These are phyloP conservation scores for Sphinx pinastri DNA, from an alignment of 2,888 invertebrate species.

Conservation along the genomic window DNA sequence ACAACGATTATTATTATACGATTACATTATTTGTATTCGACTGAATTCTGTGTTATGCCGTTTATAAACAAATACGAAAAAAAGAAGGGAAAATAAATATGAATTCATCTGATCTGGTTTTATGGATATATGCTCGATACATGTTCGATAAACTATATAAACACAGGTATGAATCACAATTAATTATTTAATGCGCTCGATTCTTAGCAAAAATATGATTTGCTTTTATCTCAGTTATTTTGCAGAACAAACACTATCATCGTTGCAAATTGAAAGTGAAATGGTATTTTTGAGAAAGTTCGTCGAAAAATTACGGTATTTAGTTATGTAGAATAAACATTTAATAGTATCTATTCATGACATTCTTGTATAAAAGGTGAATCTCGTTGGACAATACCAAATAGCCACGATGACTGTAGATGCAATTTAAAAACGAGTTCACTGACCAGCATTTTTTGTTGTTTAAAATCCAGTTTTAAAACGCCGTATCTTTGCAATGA, in stretches of 20 bases:
- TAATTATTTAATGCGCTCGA: not conserved
- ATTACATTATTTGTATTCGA: too few relatives aligned
- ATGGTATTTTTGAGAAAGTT: slow-evolving; percentile 10
- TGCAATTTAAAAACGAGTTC: slow-evolving; percentile 9
- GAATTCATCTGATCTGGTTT: too few relatives aligned
- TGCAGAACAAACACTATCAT: not conserved
- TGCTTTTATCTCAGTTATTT: not conserved
- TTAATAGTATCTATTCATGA: not conserved
- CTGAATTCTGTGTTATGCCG: too few relatives aligned
- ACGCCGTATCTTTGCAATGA: slow-evolving; percentile 10
- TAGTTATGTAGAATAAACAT: not conserved
- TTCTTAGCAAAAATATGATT: not conserved
- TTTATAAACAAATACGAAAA: too few relatives aligned
- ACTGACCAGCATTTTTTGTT: slow-evolving; percentile 7
- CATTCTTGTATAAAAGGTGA: not conserved
- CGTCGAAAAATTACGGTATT: not conserved
- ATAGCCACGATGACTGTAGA: slow-evolving; percentile 5
- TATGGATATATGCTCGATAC: not conserved
- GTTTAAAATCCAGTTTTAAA: slow-evolving; percentile 9
- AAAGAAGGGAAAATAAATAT: too few relatives aligned
- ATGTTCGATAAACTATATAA: not conserved
- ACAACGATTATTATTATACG: too few relatives aligned
- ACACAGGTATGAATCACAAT: slow-evolving; percentile 4
- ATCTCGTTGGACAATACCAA: slow-evolving; percentile 7
- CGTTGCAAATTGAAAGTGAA: slow-evolving; percentile 2